These are phyloP conservation scores for Lepus oiostolus DNA, from an alignment of 2,797 vertebrate genomes.

Conservation along the genomic window DNA sequence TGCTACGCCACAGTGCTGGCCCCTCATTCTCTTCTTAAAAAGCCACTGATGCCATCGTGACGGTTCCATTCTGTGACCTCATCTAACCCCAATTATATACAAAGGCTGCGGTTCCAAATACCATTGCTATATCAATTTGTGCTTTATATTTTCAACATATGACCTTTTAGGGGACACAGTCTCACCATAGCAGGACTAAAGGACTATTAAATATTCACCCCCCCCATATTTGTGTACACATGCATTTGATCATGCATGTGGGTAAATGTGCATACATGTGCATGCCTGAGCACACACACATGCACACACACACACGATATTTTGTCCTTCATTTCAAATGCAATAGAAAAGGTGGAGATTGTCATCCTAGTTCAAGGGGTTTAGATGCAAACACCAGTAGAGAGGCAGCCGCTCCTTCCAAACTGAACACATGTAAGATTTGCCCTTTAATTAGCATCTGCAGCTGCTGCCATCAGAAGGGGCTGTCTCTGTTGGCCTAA, in stretches of 20 bases:
- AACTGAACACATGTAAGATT: slow-evolving; percentile 62
- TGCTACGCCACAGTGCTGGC: too few species aligned
- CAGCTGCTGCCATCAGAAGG: slow-evolving; percentile 76
- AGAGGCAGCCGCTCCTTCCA: slow-evolving; percentile 44
- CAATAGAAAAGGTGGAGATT: slow-evolving; percentile 46
- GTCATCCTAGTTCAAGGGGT: slow-evolving; percentile 12
- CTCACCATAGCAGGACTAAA: background rate
- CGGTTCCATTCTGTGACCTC: background rate
- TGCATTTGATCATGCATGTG: background rate
- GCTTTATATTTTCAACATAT: background rate
- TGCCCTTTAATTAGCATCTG: slow-evolving; percentile 82
- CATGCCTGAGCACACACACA: fast-evolving
- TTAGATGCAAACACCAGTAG: slow-evolving; percentile 48
- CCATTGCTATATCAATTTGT: background rate
- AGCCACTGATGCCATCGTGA: background rate
- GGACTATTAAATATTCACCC: background rate
- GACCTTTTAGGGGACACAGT: background rate
- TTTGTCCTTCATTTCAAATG: slow-evolving; percentile 35
- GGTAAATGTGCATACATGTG: background rate
- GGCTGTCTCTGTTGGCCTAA: slow-evolving; percentile 72
- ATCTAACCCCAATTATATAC: background rate
- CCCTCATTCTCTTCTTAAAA: background rate
- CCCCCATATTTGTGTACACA: background rate
- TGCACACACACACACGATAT: too few species aligned
- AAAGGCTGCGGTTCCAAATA: background rate